Conservation (phyloP, 1,140 invertebrate species). For the Musca domestica region DNA sequence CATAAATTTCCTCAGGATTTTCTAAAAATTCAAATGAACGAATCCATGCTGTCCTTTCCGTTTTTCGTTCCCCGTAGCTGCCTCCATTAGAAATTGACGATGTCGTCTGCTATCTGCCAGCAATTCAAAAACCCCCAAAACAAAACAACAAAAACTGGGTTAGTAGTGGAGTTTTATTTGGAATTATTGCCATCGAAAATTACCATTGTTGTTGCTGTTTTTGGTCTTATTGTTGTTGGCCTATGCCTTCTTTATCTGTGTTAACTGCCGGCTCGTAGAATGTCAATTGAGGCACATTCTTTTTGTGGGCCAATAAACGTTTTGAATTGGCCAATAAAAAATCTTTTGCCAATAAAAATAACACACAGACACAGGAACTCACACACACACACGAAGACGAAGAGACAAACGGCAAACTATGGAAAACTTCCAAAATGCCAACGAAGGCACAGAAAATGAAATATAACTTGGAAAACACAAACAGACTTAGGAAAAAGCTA, state of each 20-base stretch:
- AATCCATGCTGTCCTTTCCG: not conserved
- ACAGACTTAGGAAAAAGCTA: too few relatives aligned
- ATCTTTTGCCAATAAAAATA: not conserved
- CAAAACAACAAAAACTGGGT: not conserved
- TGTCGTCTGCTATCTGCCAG: too few relatives aligned
- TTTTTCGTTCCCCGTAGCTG: too few relatives aligned
- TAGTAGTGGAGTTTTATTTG: conserved; percentile 5
- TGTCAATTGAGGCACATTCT: conserved; percentile 16
- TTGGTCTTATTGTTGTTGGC: not conserved
- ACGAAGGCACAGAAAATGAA: too few relatives aligned
- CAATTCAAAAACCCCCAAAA: too few relatives aligned
- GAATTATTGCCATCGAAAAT: too few relatives aligned
- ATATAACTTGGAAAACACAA: too few relatives aligned
- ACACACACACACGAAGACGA: too few relatives aligned
- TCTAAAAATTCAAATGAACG: too few relatives aligned
- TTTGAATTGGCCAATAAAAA: conserved; percentile 20
- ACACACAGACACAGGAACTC: not conserved
- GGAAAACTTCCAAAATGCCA: too few relatives aligned
- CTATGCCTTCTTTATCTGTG: conserved; percentile 5
- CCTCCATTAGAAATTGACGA: conserved; percentile 12
- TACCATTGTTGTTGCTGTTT: not conserved
- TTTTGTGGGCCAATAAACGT: conserved; percentile 21
- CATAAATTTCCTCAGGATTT: conserved; percentile 7
- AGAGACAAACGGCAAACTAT: too few relatives aligned
- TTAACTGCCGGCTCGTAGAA: conserved; percentile 10